These are phyloP conservation scores for Dipodomys merriami DNA, from an alignment of 2,113 vertebrate species.

Conservation along the genomic window DNA sequence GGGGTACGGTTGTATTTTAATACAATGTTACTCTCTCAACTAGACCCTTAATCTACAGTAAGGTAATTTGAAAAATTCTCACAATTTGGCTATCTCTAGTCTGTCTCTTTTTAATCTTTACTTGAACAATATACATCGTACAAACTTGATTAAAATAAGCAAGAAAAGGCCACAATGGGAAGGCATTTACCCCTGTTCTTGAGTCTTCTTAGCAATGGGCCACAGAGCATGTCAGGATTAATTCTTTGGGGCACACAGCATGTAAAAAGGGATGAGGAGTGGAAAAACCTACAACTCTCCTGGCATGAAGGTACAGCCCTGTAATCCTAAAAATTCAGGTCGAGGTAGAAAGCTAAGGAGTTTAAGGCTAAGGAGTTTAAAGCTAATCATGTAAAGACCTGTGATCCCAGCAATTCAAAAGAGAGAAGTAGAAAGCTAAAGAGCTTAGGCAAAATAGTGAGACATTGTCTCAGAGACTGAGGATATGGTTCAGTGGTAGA, in stretches of 20 bases:
- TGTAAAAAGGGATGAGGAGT: not conserved
- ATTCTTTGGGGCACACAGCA: not conserved
- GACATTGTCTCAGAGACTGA: too few relatives aligned
- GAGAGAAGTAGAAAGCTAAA: too few relatives aligned
- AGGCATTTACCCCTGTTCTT: not conserved
- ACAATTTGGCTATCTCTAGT: not conserved
- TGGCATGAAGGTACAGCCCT: too few relatives aligned
- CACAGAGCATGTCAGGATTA: not conserved
- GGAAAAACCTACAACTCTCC: not conserved
- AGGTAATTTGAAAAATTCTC: not conserved
- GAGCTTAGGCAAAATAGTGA: too few relatives aligned
- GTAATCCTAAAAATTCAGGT: too few relatives aligned
- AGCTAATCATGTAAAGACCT: too few relatives aligned
- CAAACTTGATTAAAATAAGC: not conserved
- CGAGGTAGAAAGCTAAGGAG: too few relatives aligned
- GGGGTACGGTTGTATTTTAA: not conserved
- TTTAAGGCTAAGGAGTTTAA: too few relatives aligned
- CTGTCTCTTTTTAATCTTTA: not conserved
- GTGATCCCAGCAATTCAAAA: too few relatives aligned
- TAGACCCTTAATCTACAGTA: not conserved
- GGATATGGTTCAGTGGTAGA: too few relatives aligned
- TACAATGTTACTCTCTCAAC: not conserved
- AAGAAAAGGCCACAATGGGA: not conserved
- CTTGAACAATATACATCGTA: not conserved
- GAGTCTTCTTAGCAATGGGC: not conserved